Conservation (phyloP, 2,888 invertebrate species). For the Acanthococcus lagerstroemiae region DNA sequence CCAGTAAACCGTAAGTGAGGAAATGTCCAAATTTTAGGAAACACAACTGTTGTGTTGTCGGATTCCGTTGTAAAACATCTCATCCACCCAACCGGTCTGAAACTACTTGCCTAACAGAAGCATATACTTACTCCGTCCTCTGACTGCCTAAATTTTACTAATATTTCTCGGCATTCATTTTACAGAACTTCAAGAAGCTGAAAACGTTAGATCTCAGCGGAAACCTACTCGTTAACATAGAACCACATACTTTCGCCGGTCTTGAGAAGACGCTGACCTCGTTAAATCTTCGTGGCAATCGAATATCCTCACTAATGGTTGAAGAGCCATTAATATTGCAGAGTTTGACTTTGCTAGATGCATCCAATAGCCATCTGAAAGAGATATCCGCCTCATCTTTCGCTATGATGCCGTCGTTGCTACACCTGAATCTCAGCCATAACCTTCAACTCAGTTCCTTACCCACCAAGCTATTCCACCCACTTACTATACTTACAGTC, state of each 20-base stretch:
- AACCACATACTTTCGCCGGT: constrained; percentile 64
- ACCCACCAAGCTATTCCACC: constrained; percentile 54
- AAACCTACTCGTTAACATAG: constrained; percentile 61
- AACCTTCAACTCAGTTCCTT: constrained; percentile 58
- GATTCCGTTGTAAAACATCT: too few species aligned
- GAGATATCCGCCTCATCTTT: constrained; percentile 61
- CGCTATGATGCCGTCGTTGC: constrained; percentile 54
- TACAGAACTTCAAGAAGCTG: constrained; percentile 55
- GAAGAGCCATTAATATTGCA: constrained; percentile 54
- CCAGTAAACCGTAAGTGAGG: too few species aligned
- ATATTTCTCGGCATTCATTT: not conserved
- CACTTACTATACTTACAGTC: constrained; percentile 55
- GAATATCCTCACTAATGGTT: constrained; percentile 53
- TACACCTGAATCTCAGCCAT: constrained; percentile 63
- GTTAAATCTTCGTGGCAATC: constrained; percentile 63
- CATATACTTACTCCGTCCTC: not conserved
- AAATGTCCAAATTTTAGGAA: too few species aligned
- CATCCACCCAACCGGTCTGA: too few species aligned
- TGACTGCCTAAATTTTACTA: constrained; percentile 9
- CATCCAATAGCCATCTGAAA: constrained; percentile 68
- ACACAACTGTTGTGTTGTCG: too few species aligned
- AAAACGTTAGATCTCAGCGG: constrained; percentile 65
- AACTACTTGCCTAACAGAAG: too few species aligned
- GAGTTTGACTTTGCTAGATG: constrained; percentile 58
- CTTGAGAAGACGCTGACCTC: constrained; percentile 61